Evolutionary conservation across 1,140 invertebrate genomes (phyloP).

Genomic region (Brachionus plicatilis): DNA sequence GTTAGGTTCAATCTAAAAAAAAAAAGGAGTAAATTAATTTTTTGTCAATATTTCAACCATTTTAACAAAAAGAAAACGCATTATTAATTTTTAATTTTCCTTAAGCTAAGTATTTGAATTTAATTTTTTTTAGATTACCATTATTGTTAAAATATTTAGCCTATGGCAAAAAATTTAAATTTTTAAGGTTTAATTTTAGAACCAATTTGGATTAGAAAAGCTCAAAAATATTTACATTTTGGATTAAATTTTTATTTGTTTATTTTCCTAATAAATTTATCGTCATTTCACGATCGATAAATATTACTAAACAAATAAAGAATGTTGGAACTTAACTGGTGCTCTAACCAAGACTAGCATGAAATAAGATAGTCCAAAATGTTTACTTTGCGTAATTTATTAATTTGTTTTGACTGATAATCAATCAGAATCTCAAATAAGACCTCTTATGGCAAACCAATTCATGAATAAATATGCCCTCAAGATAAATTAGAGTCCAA

Average conservation of each 20-base stretch:
- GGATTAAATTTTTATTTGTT: background rate
- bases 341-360: background rate
- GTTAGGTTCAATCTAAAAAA: no score
- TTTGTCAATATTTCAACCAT: no score
- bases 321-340: background rate
- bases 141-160: background rate
- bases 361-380: background rate
- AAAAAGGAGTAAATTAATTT: no score
- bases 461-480: conserved; percentile 16
- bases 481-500: background rate
- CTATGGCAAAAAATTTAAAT: background rate
- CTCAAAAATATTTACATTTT: background rate
- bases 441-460: background rate
- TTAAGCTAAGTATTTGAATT: background rate
- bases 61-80: no score
- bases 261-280: background rate
- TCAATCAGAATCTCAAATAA: background rate
- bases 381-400: conserved; percentile 9
- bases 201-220: background rate
- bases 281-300: background rate
- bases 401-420: conserved; percentile 3
- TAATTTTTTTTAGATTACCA: background rate
- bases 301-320: background rate
- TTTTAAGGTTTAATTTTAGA: background rate
- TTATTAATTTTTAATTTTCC: background rate